A percentile compares a stretch with the other conserved stretches of the same genome.
Conservation (phyloP, 2,888 invertebrate genomes). For the Resseliella maxima region DNA sequence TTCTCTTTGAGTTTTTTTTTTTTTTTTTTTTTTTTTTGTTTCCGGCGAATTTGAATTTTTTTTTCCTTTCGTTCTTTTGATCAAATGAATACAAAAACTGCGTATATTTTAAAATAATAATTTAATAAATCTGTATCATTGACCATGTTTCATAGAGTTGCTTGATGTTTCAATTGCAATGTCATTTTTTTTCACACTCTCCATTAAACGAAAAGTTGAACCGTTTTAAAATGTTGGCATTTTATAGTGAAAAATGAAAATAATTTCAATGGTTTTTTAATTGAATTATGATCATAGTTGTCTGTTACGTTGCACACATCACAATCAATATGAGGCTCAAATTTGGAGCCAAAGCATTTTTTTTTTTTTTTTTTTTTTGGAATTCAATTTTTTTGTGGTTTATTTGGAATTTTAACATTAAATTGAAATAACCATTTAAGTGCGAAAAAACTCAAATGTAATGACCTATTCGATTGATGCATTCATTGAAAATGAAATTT, state of each 20-base stretch:
- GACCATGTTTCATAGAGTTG: neutral
- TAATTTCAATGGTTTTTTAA: neutral
- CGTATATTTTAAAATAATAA: neutral
- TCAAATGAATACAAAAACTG: too few relatives aligned
- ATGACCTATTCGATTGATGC: neutral
- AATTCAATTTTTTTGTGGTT: constrained; percentile 5
- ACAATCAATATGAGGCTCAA: neutral
- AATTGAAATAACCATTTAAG: neutral
- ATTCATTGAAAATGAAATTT: neutral
- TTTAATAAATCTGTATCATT: constrained; percentile 23
- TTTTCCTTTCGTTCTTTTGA: too few relatives aligned
- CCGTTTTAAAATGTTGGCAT: neutral
- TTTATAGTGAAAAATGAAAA: neutral
- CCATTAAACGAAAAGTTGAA: too few relatives aligned
- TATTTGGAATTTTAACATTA: neutral
- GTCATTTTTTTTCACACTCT: neutral
- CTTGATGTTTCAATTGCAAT: neutral
- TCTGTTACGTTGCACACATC: neutral
- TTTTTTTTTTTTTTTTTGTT: neutral
- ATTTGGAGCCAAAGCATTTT: neutral
- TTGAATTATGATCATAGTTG: neutral
- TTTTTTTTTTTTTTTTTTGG: neutral
- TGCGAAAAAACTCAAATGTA: neutral
- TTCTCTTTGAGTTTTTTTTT: neutral
- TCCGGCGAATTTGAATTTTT: neutral